Conservation (phyloP, 2,113 vertebrate species). For the Platysternon megacephalum region DNA sequence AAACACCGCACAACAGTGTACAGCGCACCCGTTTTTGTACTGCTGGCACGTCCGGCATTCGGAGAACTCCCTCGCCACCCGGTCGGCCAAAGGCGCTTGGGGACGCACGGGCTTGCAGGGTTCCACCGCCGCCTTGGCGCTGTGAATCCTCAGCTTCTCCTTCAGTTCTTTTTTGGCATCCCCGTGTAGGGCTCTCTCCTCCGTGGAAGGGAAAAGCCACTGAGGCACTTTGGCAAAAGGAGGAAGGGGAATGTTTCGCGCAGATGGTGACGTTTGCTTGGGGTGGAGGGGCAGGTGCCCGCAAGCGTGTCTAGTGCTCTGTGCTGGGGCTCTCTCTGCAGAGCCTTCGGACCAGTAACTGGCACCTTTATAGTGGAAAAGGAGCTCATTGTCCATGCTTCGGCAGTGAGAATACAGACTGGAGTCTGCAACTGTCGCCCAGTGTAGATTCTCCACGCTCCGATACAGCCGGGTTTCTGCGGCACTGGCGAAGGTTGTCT, state of each 20-base stretch:
- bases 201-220: slow-evolving; percentile 79
- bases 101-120: slow-evolving; percentile 81
- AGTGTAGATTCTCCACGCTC: slow-evolving; percentile 92
- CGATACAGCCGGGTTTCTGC: slow-evolving; percentile 82
- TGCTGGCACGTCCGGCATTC: slow-evolving; percentile 50
- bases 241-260: slow-evolving; percentile 77
- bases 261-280: slow-evolving; percentile 48
- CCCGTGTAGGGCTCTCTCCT: slow-evolving; percentile 74
- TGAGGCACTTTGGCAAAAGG: slow-evolving; percentile 80
- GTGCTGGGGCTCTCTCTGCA: slow-evolving; percentile 68
- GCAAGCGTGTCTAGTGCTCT: slow-evolving; percentile 62
- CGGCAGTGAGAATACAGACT: slow-evolving; percentile 74
- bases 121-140: slow-evolving; percentile 79
- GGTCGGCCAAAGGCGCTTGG: slow-evolving; percentile 61
- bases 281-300: slow-evolving; percentile 74
- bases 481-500: slow-evolving; percentile 27
- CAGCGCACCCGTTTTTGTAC: slow-evolving; percentile 40
- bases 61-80: slow-evolving; percentile 20
- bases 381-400: slow-evolving; percentile 83
- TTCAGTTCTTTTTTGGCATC: slow-evolving; percentile 83
- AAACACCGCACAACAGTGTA: slow-evolving; percentile 24
- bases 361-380: slow-evolving; percentile 80
- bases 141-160: slow-evolving; percentile 87
- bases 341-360: slow-evolving; percentile 81
- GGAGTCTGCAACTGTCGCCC: slow-evolving; percentile 77